Evolutionary conservation across 1,140 invertebrate species (phyloP), one percentile per base, ranked within the genome.

Genomic region (Anadara kagoshimensis): DNA sequence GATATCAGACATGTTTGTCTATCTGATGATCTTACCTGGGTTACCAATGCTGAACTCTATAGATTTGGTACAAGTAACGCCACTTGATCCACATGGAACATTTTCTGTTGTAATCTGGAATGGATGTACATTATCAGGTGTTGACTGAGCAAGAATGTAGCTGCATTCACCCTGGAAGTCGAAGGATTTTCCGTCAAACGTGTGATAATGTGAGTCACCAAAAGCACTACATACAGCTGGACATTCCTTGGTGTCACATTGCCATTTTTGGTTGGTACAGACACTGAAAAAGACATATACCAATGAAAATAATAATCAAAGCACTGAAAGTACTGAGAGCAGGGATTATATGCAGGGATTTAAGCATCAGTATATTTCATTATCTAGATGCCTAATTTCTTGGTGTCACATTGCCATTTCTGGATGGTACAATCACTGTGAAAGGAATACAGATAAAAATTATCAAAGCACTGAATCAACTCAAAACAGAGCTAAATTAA

Each of bases 161-260:
- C 95, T 93, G 85, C 96, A 98, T 56, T 93, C 78, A 91, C 43
- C 96, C 87, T 97, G 94, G 87, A 97, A 97, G 83, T 96, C 94
- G 84, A 92, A 97, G 11, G 92, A 89, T n/a, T 92, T 92, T 0
- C 93, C 94, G 88, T 97, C 96, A 83, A 95, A 97, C 0, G 94
- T 96, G 76, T 92, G 93, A 83, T 95, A 95, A 86, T 97, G 96
- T 2, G 83, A 84, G n/a, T 86, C 83, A 8, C 87, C 87, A 43
- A 95, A 91, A 0, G 94, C 93, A 0, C 93, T 92, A 86, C 96
- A 89, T 0, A 81, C 80, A 16, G 83, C 80, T 14, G 85, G 84
- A 57, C 87, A 89, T 12, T 84, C 81, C 53, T 91, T 91, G 58
- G 75, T 68, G 16, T 79, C 76, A 73, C 88, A 89, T 3, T 75